phyloP scores from a whole-genome alignment of 2,888 invertebrate genomes.

The Pristionchus exspectatus region DNA sequence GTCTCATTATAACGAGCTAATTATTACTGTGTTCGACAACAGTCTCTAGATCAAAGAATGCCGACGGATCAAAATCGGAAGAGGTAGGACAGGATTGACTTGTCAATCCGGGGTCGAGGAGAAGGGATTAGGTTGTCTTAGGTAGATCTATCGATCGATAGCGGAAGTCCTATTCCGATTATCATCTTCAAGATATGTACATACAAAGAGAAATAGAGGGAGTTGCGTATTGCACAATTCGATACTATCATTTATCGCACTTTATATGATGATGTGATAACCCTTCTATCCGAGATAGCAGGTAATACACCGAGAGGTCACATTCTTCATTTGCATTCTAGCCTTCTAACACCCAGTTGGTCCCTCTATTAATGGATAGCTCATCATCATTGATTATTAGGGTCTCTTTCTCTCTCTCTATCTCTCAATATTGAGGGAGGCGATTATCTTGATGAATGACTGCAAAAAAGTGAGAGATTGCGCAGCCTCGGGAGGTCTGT shows the following conservation, averaged over 20 bases:
- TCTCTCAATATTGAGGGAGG: conserved; percentile 11
- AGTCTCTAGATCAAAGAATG: not conserved
- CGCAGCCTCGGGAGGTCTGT: conserved; percentile 38
- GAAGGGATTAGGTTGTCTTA: conserved; percentile 33
- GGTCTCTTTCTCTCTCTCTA: not conserved
- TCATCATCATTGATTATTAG: conserved; percentile 38
- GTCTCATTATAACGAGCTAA: conserved; percentile 43
- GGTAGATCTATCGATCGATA: conserved; percentile 19
- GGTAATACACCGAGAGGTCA: not conserved
- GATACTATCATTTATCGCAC: conserved; percentile 19
- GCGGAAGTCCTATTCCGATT: conserved; percentile 2
- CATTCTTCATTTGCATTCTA: not conserved
- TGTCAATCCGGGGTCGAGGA: conserved; percentile 48
- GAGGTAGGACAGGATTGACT: conserved; percentile 38
- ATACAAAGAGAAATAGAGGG: not conserved
- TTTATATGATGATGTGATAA: not conserved
- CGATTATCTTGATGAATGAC: conserved; percentile 49
- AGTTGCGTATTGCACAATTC: conserved; percentile 1
- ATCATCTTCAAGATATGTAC: not conserved
- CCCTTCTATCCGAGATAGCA: not conserved
- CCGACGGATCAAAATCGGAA: conserved; percentile 40
- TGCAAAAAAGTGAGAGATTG: conserved; percentile 43
- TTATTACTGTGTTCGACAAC: conserved; percentile 48
- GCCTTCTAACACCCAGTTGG: not conserved
- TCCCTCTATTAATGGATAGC: conserved; percentile 14